Evolutionary conservation across 1,140 invertebrate species (phyloP).

Genomic region (Mesaphorura yosii): DNA sequence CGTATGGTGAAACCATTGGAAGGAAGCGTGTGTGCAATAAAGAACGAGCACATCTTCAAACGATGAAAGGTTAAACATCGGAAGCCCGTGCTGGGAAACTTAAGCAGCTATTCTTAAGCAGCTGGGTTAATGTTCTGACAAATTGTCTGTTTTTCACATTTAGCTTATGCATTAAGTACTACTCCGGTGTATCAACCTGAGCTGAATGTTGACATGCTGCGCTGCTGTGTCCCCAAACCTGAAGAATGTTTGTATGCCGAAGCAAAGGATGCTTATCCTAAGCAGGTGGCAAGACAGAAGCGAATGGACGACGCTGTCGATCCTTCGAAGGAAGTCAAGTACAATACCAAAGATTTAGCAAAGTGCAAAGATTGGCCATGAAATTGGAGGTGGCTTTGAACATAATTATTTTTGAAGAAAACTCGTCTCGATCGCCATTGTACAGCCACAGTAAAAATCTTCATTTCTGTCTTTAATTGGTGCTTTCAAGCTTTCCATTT

Average conservation of each 20-base stretch:
- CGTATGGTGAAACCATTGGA: conserved; percentile 4
- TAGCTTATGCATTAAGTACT: conserved; percentile 9
- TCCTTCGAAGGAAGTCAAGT: too few relatives aligned
- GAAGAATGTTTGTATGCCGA: not conserved
- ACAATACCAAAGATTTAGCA: too few relatives aligned
- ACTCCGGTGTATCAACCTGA: conserved; percentile 21
- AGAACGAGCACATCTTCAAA: conserved; percentile 8
- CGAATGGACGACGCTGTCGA: too few relatives aligned
- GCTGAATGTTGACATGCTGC: conserved; percentile 6
- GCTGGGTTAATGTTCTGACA: too few relatives aligned
- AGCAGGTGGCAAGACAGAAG: not conserved
- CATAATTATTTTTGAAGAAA: too few relatives aligned
- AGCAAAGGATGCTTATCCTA: not conserved
- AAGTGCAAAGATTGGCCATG: too few relatives aligned
- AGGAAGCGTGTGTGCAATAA: conserved; percentile 13
- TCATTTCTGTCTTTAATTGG: too few relatives aligned
- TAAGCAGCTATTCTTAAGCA: not conserved
- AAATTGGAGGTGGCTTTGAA: too few relatives aligned
- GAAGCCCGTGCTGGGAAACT: not conserved
- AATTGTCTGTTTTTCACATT: not conserved
- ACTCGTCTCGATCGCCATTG: too few relatives aligned
- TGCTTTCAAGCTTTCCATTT: too few relatives aligned
- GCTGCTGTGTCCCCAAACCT: conserved; percentile 7
- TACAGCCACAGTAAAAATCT: too few relatives aligned
- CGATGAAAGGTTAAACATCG: conserved; percentile 13